Conservation (phyloP, 2,113 vertebrate species). For the Boleophthalmus pectinirostris region DNA sequence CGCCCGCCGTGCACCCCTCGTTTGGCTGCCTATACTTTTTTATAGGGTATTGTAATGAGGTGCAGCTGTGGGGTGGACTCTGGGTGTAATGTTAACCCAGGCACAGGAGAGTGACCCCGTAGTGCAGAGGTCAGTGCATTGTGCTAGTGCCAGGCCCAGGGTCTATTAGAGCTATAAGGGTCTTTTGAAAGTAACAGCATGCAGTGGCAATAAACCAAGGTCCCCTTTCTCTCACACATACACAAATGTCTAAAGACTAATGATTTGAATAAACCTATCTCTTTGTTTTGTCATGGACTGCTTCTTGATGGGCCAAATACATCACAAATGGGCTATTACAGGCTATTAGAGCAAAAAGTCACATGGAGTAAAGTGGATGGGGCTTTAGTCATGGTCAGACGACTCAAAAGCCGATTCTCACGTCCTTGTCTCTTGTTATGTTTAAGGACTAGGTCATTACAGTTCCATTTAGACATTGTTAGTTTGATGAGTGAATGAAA, state of each 20-base stretch:
- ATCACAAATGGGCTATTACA: conserved; percentile 81
- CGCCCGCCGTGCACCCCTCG: conserved; percentile 62
- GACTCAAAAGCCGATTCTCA: conserved; percentile 75
- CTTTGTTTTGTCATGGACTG: conserved; percentile 74
- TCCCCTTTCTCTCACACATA: conserved; percentile 47
- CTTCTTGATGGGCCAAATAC: conserved; percentile 85
- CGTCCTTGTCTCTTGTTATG: conserved; percentile 10
- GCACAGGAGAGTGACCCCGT: conserved; percentile 79
- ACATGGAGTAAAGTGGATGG: conserved; percentile 66
- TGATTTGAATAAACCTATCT: conserved; percentile 83
- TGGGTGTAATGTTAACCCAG: conserved; percentile 82
- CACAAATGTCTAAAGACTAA: conserved; percentile 74
- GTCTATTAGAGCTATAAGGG: conserved; percentile 82
- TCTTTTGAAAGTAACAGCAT: conserved; percentile 78
- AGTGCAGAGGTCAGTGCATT: conserved; percentile 88
- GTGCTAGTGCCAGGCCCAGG: conserved; percentile 74
- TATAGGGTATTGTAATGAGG: conserved; percentile 84
- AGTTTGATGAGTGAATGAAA: conserved; percentile 8
- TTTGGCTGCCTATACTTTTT: conserved; percentile 74
- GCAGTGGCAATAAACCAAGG: conserved; percentile 68
- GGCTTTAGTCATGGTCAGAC: conserved; percentile 74
- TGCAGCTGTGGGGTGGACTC: conserved; percentile 91
- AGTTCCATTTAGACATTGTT: conserved; percentile 6
- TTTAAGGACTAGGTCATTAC: conserved; percentile 10
- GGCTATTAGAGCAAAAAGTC: conserved; percentile 83